Percentiles rank a stretch among this genome's conserved stretches.
Evolutionary conservation across 2,797 vertebrate genomes (phyloP).

Genomic region (Iguana delicatissima): DNA sequence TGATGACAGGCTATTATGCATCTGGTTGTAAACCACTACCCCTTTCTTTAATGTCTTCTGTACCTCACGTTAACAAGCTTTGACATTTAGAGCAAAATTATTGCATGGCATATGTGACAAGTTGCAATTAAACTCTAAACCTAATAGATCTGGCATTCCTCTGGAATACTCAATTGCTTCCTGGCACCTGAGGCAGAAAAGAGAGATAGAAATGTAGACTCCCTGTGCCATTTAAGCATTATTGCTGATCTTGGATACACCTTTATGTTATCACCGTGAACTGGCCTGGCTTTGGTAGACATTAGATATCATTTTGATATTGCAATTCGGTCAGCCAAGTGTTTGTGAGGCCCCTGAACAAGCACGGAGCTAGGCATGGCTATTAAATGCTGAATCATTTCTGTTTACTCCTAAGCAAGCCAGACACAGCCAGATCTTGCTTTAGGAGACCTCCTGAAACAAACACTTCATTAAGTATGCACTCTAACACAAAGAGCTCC

Average conservation of each 20-base stretch:
- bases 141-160: slow-evolving; percentile 15
- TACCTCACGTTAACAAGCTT: slow-evolving; percentile 29
- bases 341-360: too few relatives aligned
- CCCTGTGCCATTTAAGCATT: not conserved
- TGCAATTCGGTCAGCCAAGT: too few relatives aligned
- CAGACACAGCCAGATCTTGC: too few relatives aligned
- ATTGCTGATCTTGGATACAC: not conserved
- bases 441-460: too few relatives aligned
- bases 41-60: slow-evolving; percentile 45
- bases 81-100: slow-evolving; percentile 38
- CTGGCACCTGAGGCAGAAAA: not conserved
- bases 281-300: too few relatives aligned
- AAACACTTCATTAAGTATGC: too few relatives aligned
- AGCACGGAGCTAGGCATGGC: too few relatives aligned
- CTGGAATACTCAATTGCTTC: slow-evolving; percentile 3
- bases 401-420: too few relatives aligned
- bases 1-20: slow-evolving; percentile 22
- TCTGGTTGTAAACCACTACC: slow-evolving; percentile 37
- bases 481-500: too few relatives aligned
- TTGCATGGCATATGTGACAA: not conserved
- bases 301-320: too few relatives aligned
- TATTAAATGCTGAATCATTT: too few relatives aligned
- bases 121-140: slow-evolving; percentile 28
- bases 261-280: too few relatives aligned
- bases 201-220: not conserved